Evolutionary conservation across 2,888 invertebrate genomes (phyloP), one percentile per base, ranked within the genome.

Genomic region (Molanna angustata): DNA sequence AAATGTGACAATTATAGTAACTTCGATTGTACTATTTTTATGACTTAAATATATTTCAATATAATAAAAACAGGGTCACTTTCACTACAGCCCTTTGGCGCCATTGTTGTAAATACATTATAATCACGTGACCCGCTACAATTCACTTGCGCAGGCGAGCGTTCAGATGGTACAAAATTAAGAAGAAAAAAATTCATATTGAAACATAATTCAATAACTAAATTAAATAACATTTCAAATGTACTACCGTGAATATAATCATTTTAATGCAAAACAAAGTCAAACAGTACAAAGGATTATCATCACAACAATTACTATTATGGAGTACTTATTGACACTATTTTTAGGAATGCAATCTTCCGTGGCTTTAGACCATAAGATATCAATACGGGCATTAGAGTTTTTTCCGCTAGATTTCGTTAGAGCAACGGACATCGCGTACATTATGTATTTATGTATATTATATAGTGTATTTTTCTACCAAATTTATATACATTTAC

Each of bases 51-150:
- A 44, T 19, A 19, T 17, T 19, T n/a, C 13, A 11, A 44, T 49
- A 39, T 17, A 17, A 16, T 64, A 56, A 60, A 63, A 61, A 37
- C 33, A 41, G 42, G 43, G 42, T 48, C 40, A 48, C 50, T 50
- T 46, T 48, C 47, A 63, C 59, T 50, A 63, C 58, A 60, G 62
- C 55, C 62, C 60, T 76, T 77, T 77, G 76, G 76, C 76, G 76
- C 76, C 76, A 76, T 77, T 76, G 76, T 75, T 76, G 74, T 72
- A 69, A 73, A 72, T 73, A 69, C 66, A 71, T 70, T 71, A 71
- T 64, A 74, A 70, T 76, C 76, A 77, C 76, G 76, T 77, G 76
- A 76, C 76, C 71, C 74, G 74, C 76, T 48, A 53, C 53, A 48
- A 53, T 41, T 53, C 48, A 49, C 48, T 74, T 75, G 76, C 76